Evolutionary conservation across 1,140 invertebrate species (phyloP), one percentile per base, ranked within the genome.

Genomic region (Lepidurus apus): DNA sequence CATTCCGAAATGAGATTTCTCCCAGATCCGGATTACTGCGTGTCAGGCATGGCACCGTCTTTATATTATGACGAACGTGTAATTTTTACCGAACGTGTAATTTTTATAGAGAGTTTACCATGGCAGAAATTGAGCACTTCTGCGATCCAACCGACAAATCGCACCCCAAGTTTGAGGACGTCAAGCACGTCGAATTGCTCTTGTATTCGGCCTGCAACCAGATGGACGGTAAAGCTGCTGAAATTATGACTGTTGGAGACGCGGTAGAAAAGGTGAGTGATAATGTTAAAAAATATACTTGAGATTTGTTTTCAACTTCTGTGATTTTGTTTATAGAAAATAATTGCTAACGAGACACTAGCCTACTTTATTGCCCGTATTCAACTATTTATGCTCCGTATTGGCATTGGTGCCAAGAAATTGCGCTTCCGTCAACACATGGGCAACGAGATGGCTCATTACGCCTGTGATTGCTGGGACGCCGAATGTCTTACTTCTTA

Each of bases 91-190:
- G 21, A 75, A 80, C 24, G 76, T 78, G 42, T 78, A 9, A 77
- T 82, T 45, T 77, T 73, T 43, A 75, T 53, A 88, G 93, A 83
- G 98, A 99, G 85, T 99, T 99, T 83, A 99, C 97, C 0, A 98
- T 99, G 97, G 98, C 97, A 74, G 98, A 99, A 88, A 99, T 99
- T 82, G 98, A 99, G 85, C 97, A 99, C 87, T 99, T 99, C 85
- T 98, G 97, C 87, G 96, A 99, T 86, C 95, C 97, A 1, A 85
- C 81, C 3, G 88, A 93, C 80, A 98, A 99, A 83, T 89, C 88
- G 80, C 96, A 99, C 87, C 91, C 92, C 0, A 99, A 98, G 86
- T 99, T 99, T 87, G 87, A 87, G 1, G 86, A 86, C 73, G 87
- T 98, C 0, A 89, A 90, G 81, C 87, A 95, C 82, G 90, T 93